phyloP scores from a whole-genome alignment of 2,113 vertebrate species.

The Meleagris gallopavo region DNA sequence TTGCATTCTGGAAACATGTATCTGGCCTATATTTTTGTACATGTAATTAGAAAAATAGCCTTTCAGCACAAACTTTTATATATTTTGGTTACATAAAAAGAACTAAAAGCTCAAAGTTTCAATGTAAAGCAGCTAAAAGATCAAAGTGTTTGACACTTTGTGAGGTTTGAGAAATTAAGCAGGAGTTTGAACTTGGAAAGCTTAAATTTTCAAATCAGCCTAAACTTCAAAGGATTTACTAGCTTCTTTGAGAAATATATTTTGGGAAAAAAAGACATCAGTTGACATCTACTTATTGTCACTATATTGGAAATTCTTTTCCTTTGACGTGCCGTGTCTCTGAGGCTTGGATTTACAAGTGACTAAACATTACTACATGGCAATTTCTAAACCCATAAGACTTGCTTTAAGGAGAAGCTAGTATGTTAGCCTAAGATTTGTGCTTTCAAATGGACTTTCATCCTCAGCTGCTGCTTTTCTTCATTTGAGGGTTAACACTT shows the following conservation, averaged over 20 bases:
- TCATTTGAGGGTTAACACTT: neutral
- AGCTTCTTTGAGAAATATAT: conserved; percentile 25
- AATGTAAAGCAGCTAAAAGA: conserved; percentile 37
- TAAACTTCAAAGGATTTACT: conserved; percentile 62
- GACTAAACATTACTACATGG: neutral
- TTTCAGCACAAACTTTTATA: neutral
- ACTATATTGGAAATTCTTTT: conserved; percentile 6
- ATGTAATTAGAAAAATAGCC: neutral
- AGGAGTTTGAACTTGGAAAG: conserved; percentile 35
- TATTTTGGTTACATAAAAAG: conserved; percentile 1
- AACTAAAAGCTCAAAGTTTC: neutral
- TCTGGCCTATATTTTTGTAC: neutral
- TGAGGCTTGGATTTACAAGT: conserved; percentile 50
- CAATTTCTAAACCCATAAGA: conserved; percentile 23
- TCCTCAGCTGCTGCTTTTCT: conserved; percentile 2
- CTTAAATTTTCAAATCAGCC: conserved; percentile 55
- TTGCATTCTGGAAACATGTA: neutral
- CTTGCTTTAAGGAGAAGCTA: neutral
- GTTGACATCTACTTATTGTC: conserved; percentile 49
- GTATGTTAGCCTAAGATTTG: neutral
- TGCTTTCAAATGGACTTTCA: conserved; percentile 21
- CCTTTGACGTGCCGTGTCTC: neutral
- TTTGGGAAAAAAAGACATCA: neutral
- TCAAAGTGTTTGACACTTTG: conserved; percentile 51
- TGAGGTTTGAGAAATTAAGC: conserved; percentile 47